These are phyloP conservation scores for Ictalurus punctatus DNA, from an alignment of 2,113 vertebrate species.

Conservation along the genomic window DNA sequence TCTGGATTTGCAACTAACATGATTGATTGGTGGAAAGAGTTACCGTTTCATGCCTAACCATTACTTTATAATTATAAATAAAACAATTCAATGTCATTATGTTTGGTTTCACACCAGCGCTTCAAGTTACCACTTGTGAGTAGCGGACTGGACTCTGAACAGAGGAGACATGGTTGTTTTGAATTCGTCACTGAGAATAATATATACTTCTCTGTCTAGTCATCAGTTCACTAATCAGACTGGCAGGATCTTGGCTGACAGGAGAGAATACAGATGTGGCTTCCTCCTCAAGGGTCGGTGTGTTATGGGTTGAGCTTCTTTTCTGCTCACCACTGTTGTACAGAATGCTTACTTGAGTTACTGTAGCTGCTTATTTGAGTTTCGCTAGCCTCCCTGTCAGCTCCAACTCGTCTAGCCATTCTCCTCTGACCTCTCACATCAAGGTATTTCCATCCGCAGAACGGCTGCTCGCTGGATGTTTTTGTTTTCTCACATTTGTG, in stretches of 20 bases:
- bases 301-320: background rate
- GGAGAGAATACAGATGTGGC: background rate
- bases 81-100: background rate
- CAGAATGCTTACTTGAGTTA: background rate
- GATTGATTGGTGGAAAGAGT: background rate
- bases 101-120: background rate
- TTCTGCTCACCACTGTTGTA: background rate
- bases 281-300: background rate
- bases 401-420: background rate
- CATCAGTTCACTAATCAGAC: background rate
- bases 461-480: background rate
- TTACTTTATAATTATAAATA: background rate
- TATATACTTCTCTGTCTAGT: background rate
- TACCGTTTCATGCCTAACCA: background rate
- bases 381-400: no score
- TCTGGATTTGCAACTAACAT: background rate
- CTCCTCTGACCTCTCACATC: background rate
- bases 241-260: background rate
- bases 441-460: background rate
- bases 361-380: background rate
- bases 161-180: background rate
- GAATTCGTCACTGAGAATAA: background rate
- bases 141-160: background rate
- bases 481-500: background rate
- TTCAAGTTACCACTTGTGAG: background rate